Evolutionary conservation across 1,140 invertebrate genomes (phyloP).

Genomic region (Drosophila watanabei): DNA sequence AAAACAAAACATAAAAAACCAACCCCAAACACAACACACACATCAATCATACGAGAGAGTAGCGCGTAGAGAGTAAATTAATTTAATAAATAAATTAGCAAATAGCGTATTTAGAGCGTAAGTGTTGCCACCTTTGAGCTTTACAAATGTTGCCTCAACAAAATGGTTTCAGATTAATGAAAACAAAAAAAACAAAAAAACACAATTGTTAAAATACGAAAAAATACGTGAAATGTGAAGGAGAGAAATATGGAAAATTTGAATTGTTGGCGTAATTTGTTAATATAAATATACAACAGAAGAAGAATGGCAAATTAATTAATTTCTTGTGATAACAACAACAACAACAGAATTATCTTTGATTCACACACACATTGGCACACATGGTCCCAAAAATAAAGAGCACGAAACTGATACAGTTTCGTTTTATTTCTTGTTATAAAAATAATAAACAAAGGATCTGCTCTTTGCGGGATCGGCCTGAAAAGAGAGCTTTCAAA

Average conservation of each 20-base stretch:
- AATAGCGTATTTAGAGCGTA: constrained; percentile 49
- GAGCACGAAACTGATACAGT: constrained; percentile 63
- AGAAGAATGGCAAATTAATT: constrained; percentile 65
- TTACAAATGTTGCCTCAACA: constrained; percentile 83
- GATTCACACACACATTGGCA: constrained; percentile 47
- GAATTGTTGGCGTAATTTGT: constrained; percentile 69
- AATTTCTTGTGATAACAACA: constrained; percentile 80
- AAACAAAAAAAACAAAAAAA: constrained; percentile 62
- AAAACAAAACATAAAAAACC: constrained; percentile 13
- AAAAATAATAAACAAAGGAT: constrained; percentile 2
- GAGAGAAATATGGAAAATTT: constrained; percentile 37
- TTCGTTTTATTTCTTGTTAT: constrained; percentile 22
- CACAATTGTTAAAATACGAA: constrained; percentile 36
- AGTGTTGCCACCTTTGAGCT: constrained; percentile 83
- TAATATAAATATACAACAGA: constrained; percentile 57
- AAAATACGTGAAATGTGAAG: constrained; percentile 20
- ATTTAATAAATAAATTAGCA: constrained; percentile 29
- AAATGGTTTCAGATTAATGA: constrained; percentile 74
- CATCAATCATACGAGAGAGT: constrained; percentile 51
- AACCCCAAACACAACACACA: constrained; percentile 8
- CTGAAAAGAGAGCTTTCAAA: constrained; percentile 63
- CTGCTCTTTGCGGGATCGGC: constrained; percentile 14
- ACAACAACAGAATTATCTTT: constrained; percentile 62
- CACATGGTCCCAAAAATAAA: background rate
- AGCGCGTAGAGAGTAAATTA: constrained; percentile 26